A percentile compares a stretch with the other conserved stretches of the same genome.
Evolutionary conservation across 2,797 vertebrate genomes (phyloP).

Genomic region (Hoplostethus atlanticus): DNA sequence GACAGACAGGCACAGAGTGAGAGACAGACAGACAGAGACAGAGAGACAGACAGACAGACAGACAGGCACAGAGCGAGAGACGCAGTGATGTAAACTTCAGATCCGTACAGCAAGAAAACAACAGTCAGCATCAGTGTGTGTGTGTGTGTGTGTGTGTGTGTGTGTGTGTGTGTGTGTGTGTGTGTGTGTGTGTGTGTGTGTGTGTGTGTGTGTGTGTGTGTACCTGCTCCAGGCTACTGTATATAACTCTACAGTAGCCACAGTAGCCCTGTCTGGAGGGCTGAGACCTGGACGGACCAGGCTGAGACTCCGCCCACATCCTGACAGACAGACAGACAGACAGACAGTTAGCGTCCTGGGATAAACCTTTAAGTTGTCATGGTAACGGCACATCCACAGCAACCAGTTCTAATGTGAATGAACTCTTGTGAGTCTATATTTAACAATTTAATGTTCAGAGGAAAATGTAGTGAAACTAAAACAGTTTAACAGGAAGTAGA

Average conservation of each 20-base stretch:
- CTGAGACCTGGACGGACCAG: constrained; percentile 73
- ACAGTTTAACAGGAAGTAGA: too few species aligned
- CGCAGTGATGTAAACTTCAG: too few species aligned
- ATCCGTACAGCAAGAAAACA: too few species aligned
- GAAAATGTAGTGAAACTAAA: too few species aligned
- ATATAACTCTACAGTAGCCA: constrained; percentile 90
- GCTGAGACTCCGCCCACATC: constrained; percentile 75
- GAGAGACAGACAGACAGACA: neutral
- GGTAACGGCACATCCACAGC: neutral
- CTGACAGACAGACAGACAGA: constrained; percentile 66
- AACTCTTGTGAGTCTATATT: too few species aligned
- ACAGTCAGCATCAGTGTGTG: too few species aligned
- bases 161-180: neutral
- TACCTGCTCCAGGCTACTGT: constrained; percentile 93
- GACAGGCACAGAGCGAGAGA: neutral
- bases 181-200: neutral
- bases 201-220: neutral
- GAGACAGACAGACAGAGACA: neutral
- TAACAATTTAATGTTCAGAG: too few species aligned
- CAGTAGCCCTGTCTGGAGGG: constrained; percentile 92
- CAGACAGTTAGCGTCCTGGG: neutral
- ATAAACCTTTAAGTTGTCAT: neutral
- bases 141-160: neutral
- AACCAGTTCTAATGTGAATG: too few species aligned
- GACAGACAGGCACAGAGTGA: neutral